Base-by-base conservation (phyloP, 2,797 vertebrate genomes). In the Antrozous pallidus region DNA sequence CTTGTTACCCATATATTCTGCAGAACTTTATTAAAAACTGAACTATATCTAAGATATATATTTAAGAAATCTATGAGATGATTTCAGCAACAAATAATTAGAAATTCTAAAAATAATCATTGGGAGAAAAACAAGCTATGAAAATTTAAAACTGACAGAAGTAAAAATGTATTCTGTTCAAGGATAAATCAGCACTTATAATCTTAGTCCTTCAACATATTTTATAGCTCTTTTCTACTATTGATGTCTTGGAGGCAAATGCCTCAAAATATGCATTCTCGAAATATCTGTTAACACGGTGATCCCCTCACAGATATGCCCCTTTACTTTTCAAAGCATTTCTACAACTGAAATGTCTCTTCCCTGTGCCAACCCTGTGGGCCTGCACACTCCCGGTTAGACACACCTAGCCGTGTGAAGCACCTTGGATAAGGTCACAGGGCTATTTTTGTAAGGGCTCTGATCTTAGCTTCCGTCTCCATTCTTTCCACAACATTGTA, bases 361-460 rank as follows among this genome's bases (percentile, higher is more conserved):
- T 92, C 80, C 91, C 33, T 85, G 61, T 24, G 54, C 65, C 26
- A 67, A 65, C 71, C 95, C 96, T 94, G n/a, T 40, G 94, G 89
- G 93, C 87, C 28, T 87, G 87, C 61, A 84, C 33, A 74, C 88
- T 96, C 94, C 86, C 77, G 14, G 91, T 91, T 86, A 93, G 90
- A 94, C 88, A 93, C 92, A 70, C 70, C 90, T 80, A 20, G 73
- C 65, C 92, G 75, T 90, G 91, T 88, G 69, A 63, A 91, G 42
- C 90, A 95, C 94, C 94, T 94, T 94, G 89, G 91, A 91, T 85
- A 95, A 97, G 96, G 94, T 95, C 96, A 87, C 70, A 20, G 77
- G 40, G 81, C 94, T 97, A 96, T 95, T 96, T 3, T 7, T 42
- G 87, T 91, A 95, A 71, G 17, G 80, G 78, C 77, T 95, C 77